Base-by-base conservation (phyloP, 2,797 vertebrate species). In the Pangasius larnaudii region DNA sequence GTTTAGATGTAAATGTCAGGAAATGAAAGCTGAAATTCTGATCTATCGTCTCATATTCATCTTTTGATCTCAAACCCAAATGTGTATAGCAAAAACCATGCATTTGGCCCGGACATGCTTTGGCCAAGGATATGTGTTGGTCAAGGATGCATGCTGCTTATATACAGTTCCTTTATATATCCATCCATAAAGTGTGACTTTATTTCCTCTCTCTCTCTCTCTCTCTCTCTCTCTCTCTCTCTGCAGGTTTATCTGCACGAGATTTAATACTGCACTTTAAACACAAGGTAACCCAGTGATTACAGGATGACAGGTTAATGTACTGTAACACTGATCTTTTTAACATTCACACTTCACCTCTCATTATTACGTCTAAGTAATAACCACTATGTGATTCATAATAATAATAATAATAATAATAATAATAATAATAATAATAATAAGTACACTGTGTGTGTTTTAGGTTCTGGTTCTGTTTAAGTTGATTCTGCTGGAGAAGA, bases 401-500 rank as follows among this genome's bases (percentile, higher is more conserved):
- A 33, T n/a, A 13, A 16, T 30, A 19, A 75, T 13, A 3, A 22
- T 74, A 42, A 24, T 19, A 49, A 14, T 27, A 42, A 27, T 22
- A 71, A 24, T 19, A 49, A 14, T 27, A 42, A 27, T 22, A 71
- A 46, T 46, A 56, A 13, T 79, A 30, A 51, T 51, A 33, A 33
- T 79, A 30, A 33, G 5, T 33, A 30, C 18, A 19, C 22, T 8
- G 14, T 61, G 22, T 0, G 27, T 33, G 18, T 83, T 71, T 0
- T 87, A 99, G 98, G 96, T 98, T 90, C 96, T 99, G 89, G 97
- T 99, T 91, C 96, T 99, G 88, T 99, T 99, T 95, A 99, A 99
- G 91, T 93, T 99, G 67, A 98, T 99, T 93, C 96, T 99, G 92
- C 96, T 99, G 89, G 98, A 99, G 94, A 99, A 98, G 95, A 99